Base-by-base conservation (phyloP, 2,113 vertebrate species). In the Myotis yumanensis region DNA sequence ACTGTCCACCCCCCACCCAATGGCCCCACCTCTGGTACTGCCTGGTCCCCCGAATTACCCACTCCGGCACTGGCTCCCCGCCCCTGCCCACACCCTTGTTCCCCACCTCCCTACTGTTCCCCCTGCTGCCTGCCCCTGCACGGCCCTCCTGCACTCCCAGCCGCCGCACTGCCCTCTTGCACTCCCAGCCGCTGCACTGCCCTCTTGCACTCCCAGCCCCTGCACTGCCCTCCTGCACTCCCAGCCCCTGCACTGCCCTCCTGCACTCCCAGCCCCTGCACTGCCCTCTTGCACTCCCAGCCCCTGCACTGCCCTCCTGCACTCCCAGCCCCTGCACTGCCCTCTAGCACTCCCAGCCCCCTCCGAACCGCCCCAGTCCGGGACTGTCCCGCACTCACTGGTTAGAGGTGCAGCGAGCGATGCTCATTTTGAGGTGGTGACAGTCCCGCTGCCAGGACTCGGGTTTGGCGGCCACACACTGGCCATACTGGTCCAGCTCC, bases 401-500 rank as follows among this genome's bases (percentile, higher is more conserved):
- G 20, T 99, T 98, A 5, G 99, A 99, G 5, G 99, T 99, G 95
- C 99, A 99, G 7, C 98, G 98, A 23, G 99, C 98, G 81, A 99
- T 99, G 90, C 98, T 98, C 92, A 99, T 97, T 96, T 99, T 99
- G 16, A 99, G 98, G 1, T 98, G 96, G 71, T 99, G 98, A 91
- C 99, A 99, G 20, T 98, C 98, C 9, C 98, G 96, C 75, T 99
- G 99, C 99, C 99, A 99, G 15, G 98, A 98, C 7, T 98, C 98
- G 5, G 99, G 99, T 85, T 99, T 99, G 77, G 98, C 97, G 2
- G 98, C 98, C 64, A 99, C 99, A 82, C 99, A 99, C 20, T 97
- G 98, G 20, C 99, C 99, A 57, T 99, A 99, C 12, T 98, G 98
- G 80, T 99, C 99, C 97, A 99, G 97, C 97, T 99, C 99, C 77